These are phyloP conservation scores for Paracanthobrama guichenoti DNA, from an alignment of 2,113 vertebrate species.

Conservation along the genomic window DNA sequence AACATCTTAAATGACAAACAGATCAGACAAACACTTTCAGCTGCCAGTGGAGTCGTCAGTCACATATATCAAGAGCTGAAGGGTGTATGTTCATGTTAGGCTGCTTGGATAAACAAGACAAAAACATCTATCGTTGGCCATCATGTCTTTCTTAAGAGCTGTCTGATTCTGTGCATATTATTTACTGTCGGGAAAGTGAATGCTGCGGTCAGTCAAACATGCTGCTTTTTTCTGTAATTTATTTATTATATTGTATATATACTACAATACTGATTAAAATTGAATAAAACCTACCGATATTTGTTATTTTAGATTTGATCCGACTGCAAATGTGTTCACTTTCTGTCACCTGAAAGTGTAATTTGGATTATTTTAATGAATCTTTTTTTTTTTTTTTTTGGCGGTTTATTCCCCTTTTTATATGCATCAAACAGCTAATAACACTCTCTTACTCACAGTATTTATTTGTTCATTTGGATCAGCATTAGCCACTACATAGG, in stretches of 20 bases:
- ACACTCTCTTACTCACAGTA: background rate
- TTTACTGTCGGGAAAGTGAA: background rate
- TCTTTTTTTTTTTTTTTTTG: background rate
- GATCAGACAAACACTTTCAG: background rate
- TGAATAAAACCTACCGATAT: background rate
- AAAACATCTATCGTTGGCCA: background rate
- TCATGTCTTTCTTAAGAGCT: background rate
- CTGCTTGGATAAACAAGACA: background rate
- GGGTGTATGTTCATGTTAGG: background rate
- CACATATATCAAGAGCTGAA: constrained; percentile 10
- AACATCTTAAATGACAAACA: constrained; percentile 16
- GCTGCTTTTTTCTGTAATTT: too few relatives aligned
- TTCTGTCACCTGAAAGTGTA: background rate
- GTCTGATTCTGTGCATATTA: constrained; percentile 2
- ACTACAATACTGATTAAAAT: background rate
- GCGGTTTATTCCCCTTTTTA: background rate
- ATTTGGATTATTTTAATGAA: background rate
- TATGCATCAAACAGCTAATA: background rate
- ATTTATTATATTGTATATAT: too few relatives aligned
- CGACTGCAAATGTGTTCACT: background rate
- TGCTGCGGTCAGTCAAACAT: background rate
- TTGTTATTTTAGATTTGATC: background rate
- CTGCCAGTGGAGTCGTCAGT: background rate
- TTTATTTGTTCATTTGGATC: too few relatives aligned
- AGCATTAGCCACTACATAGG: too few relatives aligned